These are phyloP conservation scores for Callorhinus ursinus DNA, from an alignment of 2,113 vertebrate species.

Conservation along the genomic window DNA sequence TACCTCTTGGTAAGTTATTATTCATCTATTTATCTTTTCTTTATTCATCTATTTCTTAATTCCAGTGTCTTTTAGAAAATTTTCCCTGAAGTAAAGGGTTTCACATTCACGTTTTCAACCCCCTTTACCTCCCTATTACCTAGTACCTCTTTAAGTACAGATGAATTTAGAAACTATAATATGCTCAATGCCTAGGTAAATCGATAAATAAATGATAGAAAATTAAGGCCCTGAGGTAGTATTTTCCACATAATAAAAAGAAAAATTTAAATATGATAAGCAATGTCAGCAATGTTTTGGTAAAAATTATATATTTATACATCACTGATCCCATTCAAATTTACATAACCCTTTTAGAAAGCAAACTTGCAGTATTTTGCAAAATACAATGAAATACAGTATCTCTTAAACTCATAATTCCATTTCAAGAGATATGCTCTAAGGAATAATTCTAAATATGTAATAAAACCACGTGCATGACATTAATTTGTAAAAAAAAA, in stretches of 20 bases:
- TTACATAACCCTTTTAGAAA: background rate
- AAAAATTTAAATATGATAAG: background rate
- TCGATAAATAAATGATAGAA: background rate
- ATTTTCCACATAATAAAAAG: background rate
- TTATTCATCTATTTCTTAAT: constrained; percentile 18
- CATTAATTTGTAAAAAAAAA: background rate
- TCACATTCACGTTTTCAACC: background rate
- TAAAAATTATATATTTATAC: background rate
- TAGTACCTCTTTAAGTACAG: background rate
- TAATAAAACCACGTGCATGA: background rate
- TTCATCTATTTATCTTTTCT: constrained; percentile 2
- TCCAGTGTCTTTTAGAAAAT: background rate
- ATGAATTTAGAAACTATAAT: background rate
- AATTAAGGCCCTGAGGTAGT: background rate
- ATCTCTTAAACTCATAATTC: background rate
- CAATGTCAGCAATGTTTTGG: background rate
- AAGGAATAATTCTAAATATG: background rate
- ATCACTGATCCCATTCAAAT: background rate
- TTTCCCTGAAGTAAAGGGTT: background rate
- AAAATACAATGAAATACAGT: background rate
- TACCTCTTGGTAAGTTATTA: constrained; percentile 65
- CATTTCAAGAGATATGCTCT: background rate
- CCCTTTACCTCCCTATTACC: background rate
- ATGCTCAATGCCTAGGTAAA: background rate
- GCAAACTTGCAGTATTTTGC: background rate